A percentile compares a stretch with the other conserved stretches of the same genome.
Evolutionary conservation across 2,888 invertebrate genomes (phyloP).

Genomic region (Ypsolopha scabrella): DNA sequence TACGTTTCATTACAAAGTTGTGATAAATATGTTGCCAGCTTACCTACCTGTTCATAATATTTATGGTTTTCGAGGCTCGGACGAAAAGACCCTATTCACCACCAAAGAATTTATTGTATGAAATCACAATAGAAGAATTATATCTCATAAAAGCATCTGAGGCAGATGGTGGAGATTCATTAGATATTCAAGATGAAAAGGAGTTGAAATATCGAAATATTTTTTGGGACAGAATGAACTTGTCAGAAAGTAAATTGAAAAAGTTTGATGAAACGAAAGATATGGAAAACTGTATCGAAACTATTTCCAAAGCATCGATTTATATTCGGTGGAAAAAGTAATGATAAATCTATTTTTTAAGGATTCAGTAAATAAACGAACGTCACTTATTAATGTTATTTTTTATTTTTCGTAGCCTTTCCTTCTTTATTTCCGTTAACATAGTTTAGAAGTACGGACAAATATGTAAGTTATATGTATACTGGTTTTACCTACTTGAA

Average conservation of each 20-base stretch:
- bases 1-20: neutral
- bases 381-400: too few species aligned
- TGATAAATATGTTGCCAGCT: neutral
- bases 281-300: neutral
- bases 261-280: neutral
- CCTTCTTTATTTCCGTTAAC: too few species aligned
- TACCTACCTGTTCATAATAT: neutral
- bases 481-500: too few species aligned
- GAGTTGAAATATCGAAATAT: neutral
- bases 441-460: too few species aligned
- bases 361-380: too few species aligned
- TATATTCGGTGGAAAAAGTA: too few species aligned
- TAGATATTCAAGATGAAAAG: neutral
- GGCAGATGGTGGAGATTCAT: neutral
- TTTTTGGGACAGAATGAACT: neutral
- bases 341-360: too few species aligned
- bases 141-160: neutral
- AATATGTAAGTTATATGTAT: too few species aligned
- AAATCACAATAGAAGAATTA: slow-evolving; percentile 2
- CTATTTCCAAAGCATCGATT: too few species aligned
- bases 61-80: neutral
- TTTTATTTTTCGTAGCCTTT: too few species aligned
- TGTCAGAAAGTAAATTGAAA: neutral
- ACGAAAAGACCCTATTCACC: neutral
- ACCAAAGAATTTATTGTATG: neutral